Evolutionary conservation across 2,113 vertebrate species (phyloP).

Genomic region (Lichenostomus cassidix): DNA sequence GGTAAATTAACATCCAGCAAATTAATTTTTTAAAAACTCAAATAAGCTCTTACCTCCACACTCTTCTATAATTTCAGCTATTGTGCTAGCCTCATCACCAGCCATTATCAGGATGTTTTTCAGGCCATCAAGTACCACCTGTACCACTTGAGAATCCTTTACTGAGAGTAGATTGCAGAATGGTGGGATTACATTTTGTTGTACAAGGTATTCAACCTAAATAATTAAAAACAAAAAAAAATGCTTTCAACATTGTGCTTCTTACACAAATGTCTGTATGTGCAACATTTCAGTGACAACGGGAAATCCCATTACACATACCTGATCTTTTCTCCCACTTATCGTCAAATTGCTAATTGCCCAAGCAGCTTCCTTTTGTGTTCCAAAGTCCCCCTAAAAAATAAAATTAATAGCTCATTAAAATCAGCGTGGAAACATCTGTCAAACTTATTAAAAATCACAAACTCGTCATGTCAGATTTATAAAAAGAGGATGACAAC

Average conservation of each 20-base stretch:
- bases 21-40: neutral
- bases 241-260: neutral
- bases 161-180: slow-evolving; percentile 96
- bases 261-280: neutral
- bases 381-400: slow-evolving; percentile 95
- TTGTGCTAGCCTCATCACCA: slow-evolving; percentile 95
- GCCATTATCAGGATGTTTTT: slow-evolving; percentile 99
- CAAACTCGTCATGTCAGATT: slow-evolving; percentile 15
- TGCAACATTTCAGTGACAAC: neutral
- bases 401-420: slow-evolving; percentile 58
- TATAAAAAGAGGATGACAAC: slow-evolving; percentile 63
- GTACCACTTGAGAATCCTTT: slow-evolving; percentile 98
- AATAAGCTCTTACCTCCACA: slow-evolving; percentile 85
- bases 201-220: slow-evolving; percentile 97
- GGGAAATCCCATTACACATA: slow-evolving; percentile 59
- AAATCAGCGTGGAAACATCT: slow-evolving; percentile 47
- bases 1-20: neutral
- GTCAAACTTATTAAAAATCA: slow-evolving; percentile 29
- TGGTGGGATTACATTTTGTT: slow-evolving; percentile 95
- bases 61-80: slow-evolving; percentile 98
- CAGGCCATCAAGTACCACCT: slow-evolving; percentile 96
- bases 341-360: slow-evolving; percentile 99
- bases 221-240: neutral
- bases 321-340: slow-evolving; percentile 99
- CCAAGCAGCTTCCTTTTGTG: slow-evolving; percentile 99